Conservation (phyloP, 2,113 vertebrate species). For the Lepus timidus region DNA sequence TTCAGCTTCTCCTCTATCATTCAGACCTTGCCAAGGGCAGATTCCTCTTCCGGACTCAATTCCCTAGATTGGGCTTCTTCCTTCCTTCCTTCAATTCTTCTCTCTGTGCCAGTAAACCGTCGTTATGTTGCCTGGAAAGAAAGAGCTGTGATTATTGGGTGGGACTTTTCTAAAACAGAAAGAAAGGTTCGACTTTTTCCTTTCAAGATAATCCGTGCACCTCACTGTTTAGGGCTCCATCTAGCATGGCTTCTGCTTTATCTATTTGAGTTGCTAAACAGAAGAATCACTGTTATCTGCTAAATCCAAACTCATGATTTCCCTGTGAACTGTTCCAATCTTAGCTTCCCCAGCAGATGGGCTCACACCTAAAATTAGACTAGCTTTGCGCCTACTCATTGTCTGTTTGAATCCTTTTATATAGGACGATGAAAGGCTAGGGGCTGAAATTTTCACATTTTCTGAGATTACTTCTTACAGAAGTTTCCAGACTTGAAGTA, state of each 20-base stretch:
- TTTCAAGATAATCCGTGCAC: neutral
- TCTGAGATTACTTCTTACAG: constrained; percentile 50
- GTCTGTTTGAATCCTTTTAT: constrained; percentile 63
- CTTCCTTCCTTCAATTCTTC: neutral
- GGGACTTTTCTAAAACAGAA: neutral
- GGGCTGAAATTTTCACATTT: constrained; percentile 54
- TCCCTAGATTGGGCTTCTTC: neutral
- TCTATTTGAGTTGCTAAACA: constrained; percentile 41
- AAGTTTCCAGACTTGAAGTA: constrained; percentile 56
- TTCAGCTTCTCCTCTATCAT: neutral
- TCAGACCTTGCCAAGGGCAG: neutral
- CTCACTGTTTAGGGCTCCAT: neutral
- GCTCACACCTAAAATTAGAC: constrained; percentile 72
- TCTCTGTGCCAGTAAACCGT: neutral
- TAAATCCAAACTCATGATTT: constrained; percentile 66
- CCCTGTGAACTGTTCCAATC: constrained; percentile 70
- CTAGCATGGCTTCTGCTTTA: constrained; percentile 34
- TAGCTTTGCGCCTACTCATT: constrained; percentile 31
- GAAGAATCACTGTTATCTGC: constrained; percentile 38
- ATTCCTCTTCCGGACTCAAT: neutral
- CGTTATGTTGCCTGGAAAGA: constrained; percentile 32
- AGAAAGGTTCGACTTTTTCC: neutral
- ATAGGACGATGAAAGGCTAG: constrained; percentile 48
- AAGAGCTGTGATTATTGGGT: neutral
- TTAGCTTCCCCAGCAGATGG: constrained; percentile 66